Evolutionary conservation across 2,888 invertebrate genomes (phyloP).

Genomic region (Pteria penguin): DNA sequence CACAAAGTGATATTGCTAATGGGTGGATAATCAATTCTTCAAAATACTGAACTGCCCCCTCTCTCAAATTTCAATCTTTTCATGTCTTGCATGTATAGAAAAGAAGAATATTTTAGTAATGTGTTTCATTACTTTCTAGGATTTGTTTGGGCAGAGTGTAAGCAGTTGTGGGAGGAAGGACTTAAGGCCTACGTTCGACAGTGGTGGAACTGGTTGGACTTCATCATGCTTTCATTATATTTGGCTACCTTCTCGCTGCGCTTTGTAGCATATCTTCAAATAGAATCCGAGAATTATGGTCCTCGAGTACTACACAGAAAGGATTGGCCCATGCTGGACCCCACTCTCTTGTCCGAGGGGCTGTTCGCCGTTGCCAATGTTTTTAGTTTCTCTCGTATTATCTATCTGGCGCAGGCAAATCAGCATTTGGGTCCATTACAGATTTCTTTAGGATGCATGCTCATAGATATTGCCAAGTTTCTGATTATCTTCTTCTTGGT

Average conservation of each 20-base stretch:
- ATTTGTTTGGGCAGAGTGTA: constrained; percentile 83
- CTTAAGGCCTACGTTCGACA: constrained; percentile 82
- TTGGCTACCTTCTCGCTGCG: constrained; percentile 82
- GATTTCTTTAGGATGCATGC: constrained; percentile 83
- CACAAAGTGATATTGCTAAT: no score
- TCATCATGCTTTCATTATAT: constrained; percentile 83
- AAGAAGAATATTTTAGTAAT: no score
- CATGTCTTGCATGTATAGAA: no score
- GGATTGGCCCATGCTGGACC: constrained; percentile 82
- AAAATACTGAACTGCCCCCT: no score
- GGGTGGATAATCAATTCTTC: no score
- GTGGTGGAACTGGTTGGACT: constrained; percentile 84
- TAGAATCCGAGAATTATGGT: constrained; percentile 78
- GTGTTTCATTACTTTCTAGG: no score
- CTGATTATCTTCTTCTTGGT: constrained; percentile 82
- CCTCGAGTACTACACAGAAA: constrained; percentile 77
- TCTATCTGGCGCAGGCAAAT: constrained; percentile 82
- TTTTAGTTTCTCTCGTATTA: constrained; percentile 83
- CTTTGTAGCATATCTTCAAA: constrained; percentile 79
- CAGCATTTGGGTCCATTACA: constrained; percentile 83
- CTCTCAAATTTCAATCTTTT: no score
- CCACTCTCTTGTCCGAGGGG: constrained; percentile 82
- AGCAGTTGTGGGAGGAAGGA: constrained; percentile 83
- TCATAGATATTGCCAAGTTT: constrained; percentile 83
- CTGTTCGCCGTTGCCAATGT: constrained; percentile 83